phyloP scores from a whole-genome alignment of 2,888 invertebrate genomes.

The Hololepta plana region DNA sequence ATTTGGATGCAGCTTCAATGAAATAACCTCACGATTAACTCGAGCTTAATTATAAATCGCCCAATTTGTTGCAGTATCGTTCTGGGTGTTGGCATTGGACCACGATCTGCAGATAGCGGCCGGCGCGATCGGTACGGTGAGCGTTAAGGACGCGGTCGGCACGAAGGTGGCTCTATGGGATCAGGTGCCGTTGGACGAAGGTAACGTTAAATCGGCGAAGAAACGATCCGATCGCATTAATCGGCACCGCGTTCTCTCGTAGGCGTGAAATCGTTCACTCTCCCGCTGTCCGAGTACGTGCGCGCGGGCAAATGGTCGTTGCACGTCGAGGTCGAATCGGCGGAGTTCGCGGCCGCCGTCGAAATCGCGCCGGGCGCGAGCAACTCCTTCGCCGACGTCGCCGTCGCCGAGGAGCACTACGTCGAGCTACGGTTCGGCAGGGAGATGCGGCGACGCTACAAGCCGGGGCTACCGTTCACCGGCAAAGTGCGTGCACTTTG shows the following conservation, averaged over 20 bases:
- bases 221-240: neutral
- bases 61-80: conserved; percentile 37
- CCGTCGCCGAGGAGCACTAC: conserved; percentile 47
- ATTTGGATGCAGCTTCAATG: too few relatives aligned
- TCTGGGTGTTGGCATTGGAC: conserved; percentile 46
- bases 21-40: too few relatives aligned
- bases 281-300: conserved; percentile 36
- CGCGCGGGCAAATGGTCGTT: conserved; percentile 39
- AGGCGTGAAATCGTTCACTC: conserved; percentile 40
- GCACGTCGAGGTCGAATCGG: conserved; percentile 34
- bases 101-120: conserved; percentile 40
- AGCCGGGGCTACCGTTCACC: conserved; percentile 45
- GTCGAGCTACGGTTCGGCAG: conserved; percentile 45
- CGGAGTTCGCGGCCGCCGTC: conserved; percentile 35
- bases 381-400: conserved; percentile 33
- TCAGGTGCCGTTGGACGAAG: conserved; percentile 43
- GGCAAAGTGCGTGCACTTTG: conserved; percentile 33
- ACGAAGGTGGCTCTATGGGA: conserved; percentile 50
- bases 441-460: conserved; percentile 44
- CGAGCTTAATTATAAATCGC: neutral
- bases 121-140: conserved; percentile 38
- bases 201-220: conserved; percentile 20
- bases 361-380: conserved; percentile 29
- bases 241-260: conserved; percentile 10
- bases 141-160: conserved; percentile 41